Base-by-base conservation (phyloP, 37 sponge, comb jelly and placozoan genomes). In the Aplysina aerophoba region DNA sequence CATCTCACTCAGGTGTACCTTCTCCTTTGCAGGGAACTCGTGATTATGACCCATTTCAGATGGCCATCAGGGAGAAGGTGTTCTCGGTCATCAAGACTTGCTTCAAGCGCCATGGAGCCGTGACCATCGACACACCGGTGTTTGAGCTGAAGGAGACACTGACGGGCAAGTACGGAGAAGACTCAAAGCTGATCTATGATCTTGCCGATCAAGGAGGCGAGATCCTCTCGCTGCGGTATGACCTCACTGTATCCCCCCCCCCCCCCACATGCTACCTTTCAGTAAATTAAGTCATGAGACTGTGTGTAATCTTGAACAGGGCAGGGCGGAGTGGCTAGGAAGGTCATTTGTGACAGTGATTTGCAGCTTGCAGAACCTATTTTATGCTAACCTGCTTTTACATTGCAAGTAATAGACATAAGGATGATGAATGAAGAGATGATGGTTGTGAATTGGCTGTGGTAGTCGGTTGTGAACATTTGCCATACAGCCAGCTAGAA, bases 121-220 rank as follows among this genome's bases (percentile, higher is more conserved):
- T 97, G 37, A 92, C 97, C 59, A 99, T 99, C 44, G 90, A 87
- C 67, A 99, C 99, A 15, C 99, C 99, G 24, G 95, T 95, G n/a
- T 95, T 96, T 87, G 99, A 99, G 65, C 89, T 99, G 59, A 94
- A 93, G 88, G 94, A 93, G 59, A 93, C 94, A 60, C 83, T 93
- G 38, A 80, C 73, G 65, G 99, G 99, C 14, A 99, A 99, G 85
- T 99, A 99, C 85, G 99, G 99, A 50, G 99, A 99, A 71, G 99
- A 99, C 59, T 91, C 92, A 66, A 99, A 99, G 80, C 84, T 99
- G 67, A 97, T 99, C 68, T 99, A 97, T 73, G 99, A 99, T 73
- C 63, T 99, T 16, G 94, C 94, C 5, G 99, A 99, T 59, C 99
- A 99, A 73, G 99, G 99, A 85, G 99, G 99, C 20, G 99, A 99